phyloP scores from a whole-genome alignment of 2,888 invertebrate genomes.

The Coecobrya sp. region DNA sequence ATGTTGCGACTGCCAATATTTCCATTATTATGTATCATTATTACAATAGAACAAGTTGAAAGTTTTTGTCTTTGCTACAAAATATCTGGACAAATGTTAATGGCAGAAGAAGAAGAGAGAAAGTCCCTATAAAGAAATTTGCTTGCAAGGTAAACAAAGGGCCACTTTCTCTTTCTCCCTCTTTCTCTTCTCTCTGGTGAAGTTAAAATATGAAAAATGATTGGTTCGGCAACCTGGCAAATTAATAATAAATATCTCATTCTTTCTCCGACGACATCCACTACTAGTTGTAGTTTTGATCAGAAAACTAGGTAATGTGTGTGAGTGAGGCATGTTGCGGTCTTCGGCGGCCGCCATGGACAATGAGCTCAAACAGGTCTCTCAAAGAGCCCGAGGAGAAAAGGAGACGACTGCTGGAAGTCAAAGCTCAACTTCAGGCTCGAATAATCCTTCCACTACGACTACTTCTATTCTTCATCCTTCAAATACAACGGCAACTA shows the following conservation, averaged over 20 bases:
- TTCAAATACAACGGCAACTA: slow-evolving; percentile 53
- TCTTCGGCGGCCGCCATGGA: slow-evolving; percentile 86
- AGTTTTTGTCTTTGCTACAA: slow-evolving; percentile 44
- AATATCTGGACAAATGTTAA: not conserved
- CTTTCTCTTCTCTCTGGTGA: slow-evolving; percentile 23
- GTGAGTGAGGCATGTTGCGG: slow-evolving; percentile 86
- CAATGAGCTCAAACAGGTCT: slow-evolving; percentile 84
- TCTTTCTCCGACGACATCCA: slow-evolving; percentile 43
- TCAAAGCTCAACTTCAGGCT: slow-evolving; percentile 82
- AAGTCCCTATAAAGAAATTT: slow-evolving; percentile 21
- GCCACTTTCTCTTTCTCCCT: not conserved
- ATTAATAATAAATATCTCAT: slow-evolving; percentile 59
- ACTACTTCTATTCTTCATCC: slow-evolving; percentile 68
- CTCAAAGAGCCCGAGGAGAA: slow-evolving; percentile 72
- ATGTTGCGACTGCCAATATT: not conserved
- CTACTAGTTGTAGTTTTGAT: slow-evolving; percentile 76
- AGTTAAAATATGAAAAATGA: slow-evolving; percentile 79
- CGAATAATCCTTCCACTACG: slow-evolving; percentile 80
- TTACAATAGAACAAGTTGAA: slow-evolving; percentile 54
- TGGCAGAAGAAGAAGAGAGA: not conserved
- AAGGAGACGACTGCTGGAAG: slow-evolving; percentile 64
- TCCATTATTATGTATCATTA: not conserved
- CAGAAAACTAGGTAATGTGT: slow-evolving; percentile 85
- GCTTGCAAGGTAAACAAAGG: not conserved
- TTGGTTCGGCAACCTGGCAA: slow-evolving; percentile 69